phyloP scores from a whole-genome alignment of 2,797 vertebrate species.

The Darevskia mixta region DNA sequence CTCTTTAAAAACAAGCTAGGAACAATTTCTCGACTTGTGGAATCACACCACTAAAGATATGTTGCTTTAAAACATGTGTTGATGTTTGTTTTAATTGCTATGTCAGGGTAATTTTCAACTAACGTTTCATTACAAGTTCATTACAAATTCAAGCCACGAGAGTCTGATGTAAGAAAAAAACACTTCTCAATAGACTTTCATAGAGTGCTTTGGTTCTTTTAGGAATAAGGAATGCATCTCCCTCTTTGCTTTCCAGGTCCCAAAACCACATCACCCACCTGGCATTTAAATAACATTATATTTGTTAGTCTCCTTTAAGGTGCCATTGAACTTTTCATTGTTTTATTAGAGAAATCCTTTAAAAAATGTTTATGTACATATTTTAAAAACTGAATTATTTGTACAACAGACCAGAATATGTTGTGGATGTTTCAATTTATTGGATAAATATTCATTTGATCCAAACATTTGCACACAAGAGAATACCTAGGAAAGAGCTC shows the following conservation, averaged over 20 bases:
- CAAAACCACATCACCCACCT: neutral
- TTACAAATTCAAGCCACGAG: neutral
- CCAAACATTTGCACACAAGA: slow-evolving; percentile 30
- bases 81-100: neutral
- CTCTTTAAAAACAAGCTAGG: neutral
- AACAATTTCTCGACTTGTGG: neutral
- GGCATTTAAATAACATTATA: neutral
- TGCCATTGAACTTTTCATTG: neutral
- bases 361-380: neutral
- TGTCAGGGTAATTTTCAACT: neutral
- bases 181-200: neutral
- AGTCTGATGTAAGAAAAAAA: neutral
- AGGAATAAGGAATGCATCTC: neutral
- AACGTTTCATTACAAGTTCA: neutral
- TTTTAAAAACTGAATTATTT: neutral
- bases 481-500: slow-evolving; percentile 1
- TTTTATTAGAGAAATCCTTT: neutral
- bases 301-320: neutral
- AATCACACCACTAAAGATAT: neutral
- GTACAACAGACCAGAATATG: slow-evolving; percentile 25
- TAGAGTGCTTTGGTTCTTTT: neutral
- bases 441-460: slow-evolving; percentile 34
- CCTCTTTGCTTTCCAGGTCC: no score
- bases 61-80: neutral
- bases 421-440: neutral